Evolutionary conservation across 1,140 invertebrate species (phyloP), one percentile per base, ranked within the genome.

Genomic region (Planococcus citri): DNA sequence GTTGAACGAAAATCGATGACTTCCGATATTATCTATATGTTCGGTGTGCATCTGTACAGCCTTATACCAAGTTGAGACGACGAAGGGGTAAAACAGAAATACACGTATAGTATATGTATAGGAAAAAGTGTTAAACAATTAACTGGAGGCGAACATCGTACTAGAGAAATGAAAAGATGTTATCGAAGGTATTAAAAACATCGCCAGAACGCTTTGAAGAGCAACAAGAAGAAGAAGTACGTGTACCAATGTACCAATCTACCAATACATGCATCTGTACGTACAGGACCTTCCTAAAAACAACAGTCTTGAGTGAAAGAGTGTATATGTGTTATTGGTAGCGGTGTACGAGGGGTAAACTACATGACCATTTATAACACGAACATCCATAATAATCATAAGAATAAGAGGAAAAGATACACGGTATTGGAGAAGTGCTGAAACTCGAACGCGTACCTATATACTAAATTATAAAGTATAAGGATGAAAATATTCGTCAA

Each of bases 1-100:
- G 17, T 20, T 25, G 4, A 33, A 58, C 60, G 25, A 64, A 64
- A 64, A 64, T 64, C 60, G 60, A 64, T 64, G 60, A 64, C 60
- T 64, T 25, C 22, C 22, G 60, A 64, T 64, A 64, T 14, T 27
- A 64, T 64, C 60, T 24, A 20, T 58, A 20, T 58, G 3, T 58
- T 58, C 6, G 4, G 29, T 33, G 29, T 33, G 29, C 12, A 33
- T 33, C 3, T 33, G 29, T 33, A n/a, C n/a, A n/a, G n/a, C n/a
- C n/a, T n/a, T n/a, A n/a, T n/a, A n/a, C n/a, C n/a, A n/a, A n/a
- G n/a, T n/a, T n/a, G n/a, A n/a, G 3, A 33, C 12, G 29, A 33
- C 3, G 3, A 33, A 6, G 12, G 12, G 29, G 29, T 33, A 33
- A 3, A 12, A 33, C n/a, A 33, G 12, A 33, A 33, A 33, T 33